Evolutionary conservation across 2,888 invertebrate species (phyloP).

Genomic region (Acanthosepion pharaonis): DNA sequence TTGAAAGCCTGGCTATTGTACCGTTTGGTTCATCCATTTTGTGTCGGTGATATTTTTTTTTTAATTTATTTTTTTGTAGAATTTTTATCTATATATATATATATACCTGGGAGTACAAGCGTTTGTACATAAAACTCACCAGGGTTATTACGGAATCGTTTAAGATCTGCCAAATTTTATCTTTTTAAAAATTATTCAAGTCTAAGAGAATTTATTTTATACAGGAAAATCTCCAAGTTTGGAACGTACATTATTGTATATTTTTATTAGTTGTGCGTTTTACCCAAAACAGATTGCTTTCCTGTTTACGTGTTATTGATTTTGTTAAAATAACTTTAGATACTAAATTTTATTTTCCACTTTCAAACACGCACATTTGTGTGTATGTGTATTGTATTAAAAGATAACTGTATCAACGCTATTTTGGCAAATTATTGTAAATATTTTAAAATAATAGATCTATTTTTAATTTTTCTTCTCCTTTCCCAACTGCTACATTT

Average conservation of each 20-base stretch:
- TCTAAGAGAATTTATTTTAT: constrained; percentile 6
- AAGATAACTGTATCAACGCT: not conserved
- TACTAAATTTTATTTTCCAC: not conserved
- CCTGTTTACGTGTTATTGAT: not conserved
- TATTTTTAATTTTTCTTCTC: not conserved
- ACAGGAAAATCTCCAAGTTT: not conserved
- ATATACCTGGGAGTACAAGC: not conserved
- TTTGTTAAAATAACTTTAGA: not conserved
- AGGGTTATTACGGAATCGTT: not conserved
- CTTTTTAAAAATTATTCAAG: not conserved
- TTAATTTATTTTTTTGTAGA: not conserved
- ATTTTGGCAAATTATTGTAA: not conserved
- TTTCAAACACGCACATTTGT: not conserved
- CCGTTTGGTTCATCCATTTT: not conserved
- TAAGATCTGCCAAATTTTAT: constrained; percentile 33
- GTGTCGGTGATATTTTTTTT: not conserved
- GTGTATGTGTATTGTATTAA: not conserved
- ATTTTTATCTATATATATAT: not conserved
- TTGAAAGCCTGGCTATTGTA: not conserved
- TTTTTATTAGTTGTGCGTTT: too few species aligned
- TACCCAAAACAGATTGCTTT: not conserved
- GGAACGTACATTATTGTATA: not conserved
- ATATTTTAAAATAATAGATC: not conserved
- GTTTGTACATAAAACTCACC: not conserved
- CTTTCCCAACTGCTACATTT: not conserved